Percentiles rank a stretch among this genome's conserved stretches.
Evolutionary conservation across 2,797 vertebrate genomes (phyloP).

Genomic region (Leptatherina wallacei): DNA sequence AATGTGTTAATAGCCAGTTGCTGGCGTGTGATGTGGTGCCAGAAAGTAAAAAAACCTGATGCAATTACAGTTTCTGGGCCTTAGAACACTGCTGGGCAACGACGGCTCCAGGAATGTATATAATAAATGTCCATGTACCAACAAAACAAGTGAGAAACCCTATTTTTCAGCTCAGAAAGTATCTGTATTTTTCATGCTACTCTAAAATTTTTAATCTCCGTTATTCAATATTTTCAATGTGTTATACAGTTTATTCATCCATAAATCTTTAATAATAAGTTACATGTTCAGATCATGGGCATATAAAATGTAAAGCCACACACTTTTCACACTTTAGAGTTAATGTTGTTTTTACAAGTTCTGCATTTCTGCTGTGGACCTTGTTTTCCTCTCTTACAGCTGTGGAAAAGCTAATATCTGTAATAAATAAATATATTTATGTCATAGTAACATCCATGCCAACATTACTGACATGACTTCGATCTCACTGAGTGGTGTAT

Average conservation of each 20-base stretch:
- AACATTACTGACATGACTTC: constrained; percentile 6
- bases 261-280: neutral
- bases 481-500: constrained; percentile 4
- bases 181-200: neutral
- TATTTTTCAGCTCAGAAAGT: too few relatives aligned
- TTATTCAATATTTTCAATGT: neutral
- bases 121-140: too few relatives aligned
- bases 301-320: neutral
- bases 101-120: too few relatives aligned
- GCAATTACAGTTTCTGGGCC: too few relatives aligned
- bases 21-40: too few relatives aligned
- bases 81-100: too few relatives aligned
- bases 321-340: neutral
- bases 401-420: neutral
- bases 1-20: too few relatives aligned
- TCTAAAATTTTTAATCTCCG: neutral
- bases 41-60: too few relatives aligned
- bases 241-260: neutral
- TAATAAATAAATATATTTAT: constrained; percentile 25
- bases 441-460: constrained; percentile 2
- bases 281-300: neutral
- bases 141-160: too few relatives aligned
- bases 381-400: neutral
- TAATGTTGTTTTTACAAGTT: neutral
- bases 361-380: neutral